Evolutionary conservation across 2,888 invertebrate genomes (phyloP), one percentile per base, ranked within the genome.

Genomic region (Norana najaformis): DNA sequence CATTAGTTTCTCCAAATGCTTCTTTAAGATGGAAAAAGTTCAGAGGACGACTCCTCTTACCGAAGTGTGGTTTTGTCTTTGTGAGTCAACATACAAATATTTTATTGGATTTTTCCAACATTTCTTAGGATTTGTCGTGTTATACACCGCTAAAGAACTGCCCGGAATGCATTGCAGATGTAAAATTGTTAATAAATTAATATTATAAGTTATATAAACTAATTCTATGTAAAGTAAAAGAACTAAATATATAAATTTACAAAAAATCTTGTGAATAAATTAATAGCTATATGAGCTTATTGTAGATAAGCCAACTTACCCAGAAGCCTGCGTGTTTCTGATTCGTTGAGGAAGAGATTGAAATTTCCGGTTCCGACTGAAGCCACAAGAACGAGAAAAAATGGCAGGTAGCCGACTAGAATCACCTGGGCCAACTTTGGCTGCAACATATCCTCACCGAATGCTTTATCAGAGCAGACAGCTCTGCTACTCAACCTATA

Each of bases 321-420:
- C 41, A 90, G 90, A 6, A 90, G 53, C 88, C 90, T 85, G 39
- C 88, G 20, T 37, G 90, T 90, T 41, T 90, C 90, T 35, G 88
- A 41, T 88, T 90, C 90, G 88, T 90, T 88, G 41, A 89, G 90
- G n/a, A 69, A 90, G 16, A 90, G 53, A 90, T 82, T 88, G 89
- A 90, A 89, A 82, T 83, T 89, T 69, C 89, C 89, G 3, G 82
- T 85, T 85, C 85, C 85, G 20, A 85, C 36, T 30, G 85, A 85
- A 16, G 36, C 23, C 23, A 85, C 85, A 23, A 85, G 85, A 85
- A 85, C 85, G 20, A 85, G 37, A 85, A 85, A n/a, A 35, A 5
- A 85, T 23, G 85, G 85, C 23, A 85, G 37, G 23, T 4, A 85
- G 85, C 30, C 4, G 36, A 85, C 34, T 34, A 85, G 85, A 85